These are phyloP conservation scores for Nomada fabriciana DNA, from an alignment of 2,888 invertebrate genomes.

Conservation along the genomic window DNA sequence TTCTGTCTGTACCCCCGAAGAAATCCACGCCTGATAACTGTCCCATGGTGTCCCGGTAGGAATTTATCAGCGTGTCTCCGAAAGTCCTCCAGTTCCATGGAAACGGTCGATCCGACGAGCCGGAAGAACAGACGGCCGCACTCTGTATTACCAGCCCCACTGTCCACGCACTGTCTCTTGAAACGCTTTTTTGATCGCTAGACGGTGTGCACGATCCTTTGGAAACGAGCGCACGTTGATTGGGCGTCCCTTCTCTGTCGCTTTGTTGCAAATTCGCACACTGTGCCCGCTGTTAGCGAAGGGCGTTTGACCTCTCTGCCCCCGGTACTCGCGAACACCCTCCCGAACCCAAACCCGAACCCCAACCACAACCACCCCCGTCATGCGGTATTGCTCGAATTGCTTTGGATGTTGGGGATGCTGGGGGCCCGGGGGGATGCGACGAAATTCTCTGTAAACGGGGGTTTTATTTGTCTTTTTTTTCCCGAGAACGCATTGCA, in stretches of 20 bases:
- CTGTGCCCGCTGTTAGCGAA: constrained; percentile 55
- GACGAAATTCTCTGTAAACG: not conserved
- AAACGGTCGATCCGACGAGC: constrained; percentile 32
- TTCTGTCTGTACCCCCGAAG: not conserved
- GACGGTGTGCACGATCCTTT: constrained; percentile 79
- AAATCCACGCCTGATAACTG: not conserved
- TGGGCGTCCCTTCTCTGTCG: constrained; percentile 84
- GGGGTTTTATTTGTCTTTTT: no score
- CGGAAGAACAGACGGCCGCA: constrained; percentile 41
- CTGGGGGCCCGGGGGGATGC: constrained; percentile 11
- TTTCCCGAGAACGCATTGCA: no score
- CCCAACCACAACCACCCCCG: not conserved
- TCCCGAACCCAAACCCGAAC: not conserved
- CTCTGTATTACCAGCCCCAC: constrained; percentile 35
- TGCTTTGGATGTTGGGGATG: constrained; percentile 30
- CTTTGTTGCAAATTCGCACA: constrained; percentile 80
- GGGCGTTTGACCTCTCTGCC: constrained; percentile 32
- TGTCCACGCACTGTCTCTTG: constrained; percentile 67
- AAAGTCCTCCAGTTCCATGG: constrained; percentile 3
- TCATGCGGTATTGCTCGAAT: constrained; percentile 6
- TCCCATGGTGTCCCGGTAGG: constrained; percentile 2
- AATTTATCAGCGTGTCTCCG: constrained; percentile 5
- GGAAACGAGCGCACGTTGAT: constrained; percentile 81
- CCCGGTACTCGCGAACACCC: constrained; percentile 1
- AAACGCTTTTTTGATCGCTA: constrained; percentile 80